Evolutionary conservation across 1,140 invertebrate species (phyloP).

Genomic region (Parapsyche elsis): DNA sequence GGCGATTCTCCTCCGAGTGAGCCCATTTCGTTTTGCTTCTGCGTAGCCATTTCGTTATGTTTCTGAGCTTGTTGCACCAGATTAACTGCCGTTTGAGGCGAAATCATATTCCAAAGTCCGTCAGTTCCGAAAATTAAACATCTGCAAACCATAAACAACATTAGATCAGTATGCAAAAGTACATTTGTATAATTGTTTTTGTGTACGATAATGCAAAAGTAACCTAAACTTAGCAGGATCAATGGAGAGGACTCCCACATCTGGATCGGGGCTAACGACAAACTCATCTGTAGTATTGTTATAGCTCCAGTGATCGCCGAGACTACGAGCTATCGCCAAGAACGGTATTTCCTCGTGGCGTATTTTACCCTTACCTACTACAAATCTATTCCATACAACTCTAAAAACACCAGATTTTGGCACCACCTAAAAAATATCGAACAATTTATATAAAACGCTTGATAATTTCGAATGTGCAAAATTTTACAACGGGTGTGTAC

Average conservation of each 20-base stretch:
- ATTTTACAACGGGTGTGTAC: slow-evolving; percentile 60
- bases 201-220: slow-evolving; percentile 31
- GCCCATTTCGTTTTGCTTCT: slow-evolving; percentile 72
- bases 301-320: slow-evolving; percentile 98
- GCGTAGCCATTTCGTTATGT: slow-evolving; percentile 69
- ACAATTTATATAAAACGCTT: background rate
- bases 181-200: background rate
- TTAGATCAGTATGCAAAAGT: background rate
- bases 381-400: slow-evolving; percentile 96
- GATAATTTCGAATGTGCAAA: background rate
- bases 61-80: slow-evolving; percentile 85
- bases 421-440: slow-evolving; percentile 63
- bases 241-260: slow-evolving; percentile 88
- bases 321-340: slow-evolving; percentile 91
- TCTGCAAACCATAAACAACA: slow-evolving; percentile 63
- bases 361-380: slow-evolving; percentile 83
- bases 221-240: slow-evolving; percentile 78
- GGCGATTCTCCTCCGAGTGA: slow-evolving; percentile 67
- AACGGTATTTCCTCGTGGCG: slow-evolving; percentile 96
- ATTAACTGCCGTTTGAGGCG: slow-evolving; percentile 83
- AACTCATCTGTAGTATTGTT: slow-evolving; percentile 90
- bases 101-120: slow-evolving; percentile 96
- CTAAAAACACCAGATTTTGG: slow-evolving; percentile 93
- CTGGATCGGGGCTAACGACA: slow-evolving; percentile 97
- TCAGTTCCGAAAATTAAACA: slow-evolving; percentile 97